Conservation (phyloP, 2,888 invertebrate genomes). For the Zhuqinia jingwanae region DNA sequence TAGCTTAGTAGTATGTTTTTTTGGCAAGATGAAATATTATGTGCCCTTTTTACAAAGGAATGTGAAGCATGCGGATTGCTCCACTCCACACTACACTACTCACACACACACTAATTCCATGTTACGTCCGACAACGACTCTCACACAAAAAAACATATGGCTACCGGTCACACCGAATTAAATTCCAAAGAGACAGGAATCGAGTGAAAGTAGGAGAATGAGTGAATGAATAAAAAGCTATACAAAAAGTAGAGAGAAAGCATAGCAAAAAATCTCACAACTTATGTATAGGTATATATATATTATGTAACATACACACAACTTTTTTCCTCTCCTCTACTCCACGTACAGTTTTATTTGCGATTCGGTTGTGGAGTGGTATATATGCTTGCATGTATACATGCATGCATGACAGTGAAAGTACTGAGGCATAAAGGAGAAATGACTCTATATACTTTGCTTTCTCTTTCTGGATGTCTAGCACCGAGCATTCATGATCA, state of each 20-base stretch:
- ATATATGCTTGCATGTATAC: too few species aligned
- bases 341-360: too few species aligned
- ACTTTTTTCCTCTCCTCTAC: too few species aligned
- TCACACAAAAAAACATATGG: slow-evolving; percentile 34
- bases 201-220: slow-evolving; percentile 10
- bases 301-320: too few species aligned
- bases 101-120: not conserved
- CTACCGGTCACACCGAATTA: slow-evolving; percentile 42
- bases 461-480: too few species aligned
- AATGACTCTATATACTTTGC: too few species aligned
- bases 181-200: slow-evolving; percentile 44
- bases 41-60: slow-evolving; percentile 1
- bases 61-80: not conserved
- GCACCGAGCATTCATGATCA: too few species aligned
- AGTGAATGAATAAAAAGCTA: not conserved
- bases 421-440: too few species aligned
- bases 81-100: not conserved
- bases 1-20: too few species aligned
- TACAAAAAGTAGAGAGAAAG: not conserved
- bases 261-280: not conserved
- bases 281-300: not conserved
- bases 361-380: too few species aligned
- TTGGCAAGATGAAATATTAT: too few species aligned
- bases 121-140: not conserved
- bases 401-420: too few species aligned